phyloP scores from a whole-genome alignment of 2,113 vertebrate species.

The Sorex araneus region DNA sequence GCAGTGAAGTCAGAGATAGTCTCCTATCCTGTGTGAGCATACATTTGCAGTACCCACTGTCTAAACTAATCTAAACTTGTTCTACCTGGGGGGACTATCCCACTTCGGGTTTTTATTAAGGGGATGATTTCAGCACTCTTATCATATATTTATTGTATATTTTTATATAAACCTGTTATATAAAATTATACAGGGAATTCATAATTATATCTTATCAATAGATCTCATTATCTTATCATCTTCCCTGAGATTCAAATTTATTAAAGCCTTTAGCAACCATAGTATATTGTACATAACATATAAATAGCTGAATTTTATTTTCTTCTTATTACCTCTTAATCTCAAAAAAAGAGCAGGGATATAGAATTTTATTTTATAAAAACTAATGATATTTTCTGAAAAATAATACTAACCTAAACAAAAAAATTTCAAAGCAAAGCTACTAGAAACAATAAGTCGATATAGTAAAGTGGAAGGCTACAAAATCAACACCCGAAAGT shows the following conservation, averaged over 20 bases:
- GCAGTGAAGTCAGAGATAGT: too few relatives aligned
- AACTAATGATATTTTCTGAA: not conserved
- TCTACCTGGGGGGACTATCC: too few relatives aligned
- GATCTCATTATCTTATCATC: not conserved
- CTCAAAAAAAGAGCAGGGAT: not conserved
- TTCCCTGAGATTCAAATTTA: slow-evolving; percentile 14
- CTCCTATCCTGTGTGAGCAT: too few relatives aligned
- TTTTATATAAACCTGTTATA: not conserved
- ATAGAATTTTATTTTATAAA: not conserved
- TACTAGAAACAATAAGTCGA: too few relatives aligned
- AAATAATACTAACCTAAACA: slow-evolving; percentile 33
- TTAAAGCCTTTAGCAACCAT: not conserved
- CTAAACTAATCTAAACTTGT: too few relatives aligned
- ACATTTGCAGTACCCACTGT: too few relatives aligned
- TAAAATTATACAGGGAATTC: not conserved
- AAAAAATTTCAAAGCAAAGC: not conserved
- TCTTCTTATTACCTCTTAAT: not conserved
- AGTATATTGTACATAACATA: not conserved
- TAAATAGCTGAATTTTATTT: slow-evolving; percentile 37
- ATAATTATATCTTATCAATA: not conserved
- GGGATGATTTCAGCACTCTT: too few relatives aligned
- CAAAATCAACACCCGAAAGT: too few relatives aligned
- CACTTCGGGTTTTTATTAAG: too few relatives aligned
- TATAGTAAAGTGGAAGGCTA: too few relatives aligned
- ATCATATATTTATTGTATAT: not conserved